These are phyloP conservation scores for Phymorhynchus buccinoides DNA, from an alignment of 1,140 invertebrate genomes.

Conservation along the genomic window DNA sequence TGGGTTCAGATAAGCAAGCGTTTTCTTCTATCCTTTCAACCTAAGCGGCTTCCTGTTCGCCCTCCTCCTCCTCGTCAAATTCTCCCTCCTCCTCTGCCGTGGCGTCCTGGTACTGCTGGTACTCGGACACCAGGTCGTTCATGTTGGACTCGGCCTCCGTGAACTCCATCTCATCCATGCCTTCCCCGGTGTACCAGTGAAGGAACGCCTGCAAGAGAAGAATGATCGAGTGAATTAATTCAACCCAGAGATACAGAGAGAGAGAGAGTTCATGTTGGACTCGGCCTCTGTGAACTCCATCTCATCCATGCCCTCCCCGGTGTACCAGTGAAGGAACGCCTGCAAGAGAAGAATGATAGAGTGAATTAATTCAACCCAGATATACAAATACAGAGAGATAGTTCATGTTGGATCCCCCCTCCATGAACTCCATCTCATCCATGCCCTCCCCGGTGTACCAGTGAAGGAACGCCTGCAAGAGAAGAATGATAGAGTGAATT, in stretches of 20 bases:
- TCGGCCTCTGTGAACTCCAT: no score
- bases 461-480: no score
- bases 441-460: no score
- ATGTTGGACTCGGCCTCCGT: conserved; percentile 85
- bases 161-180: conserved; percentile 87
- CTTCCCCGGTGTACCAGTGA: conserved; percentile 87
- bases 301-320: no score
- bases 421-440: no score
- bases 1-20: neutral
- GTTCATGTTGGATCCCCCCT: neutral
- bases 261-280: no score
- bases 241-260: neutral
- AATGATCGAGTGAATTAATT: no score
- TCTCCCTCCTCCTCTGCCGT: conserved; percentile 83
- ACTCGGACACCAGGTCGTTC: conserved; percentile 92
- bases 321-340: no score
- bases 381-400: conserved; percentile 25
- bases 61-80: conserved; percentile 78
- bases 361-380: neutral
- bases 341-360: no score
- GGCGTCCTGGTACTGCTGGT: conserved; percentile 93
- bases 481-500: no score
- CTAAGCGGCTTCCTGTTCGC: conserved; percentile 81
- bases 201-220: no score
- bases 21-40: neutral